These are phyloP conservation scores for Jordanella pulchra DNA, from an alignment of 2,797 vertebrate species.

Conservation along the genomic window DNA sequence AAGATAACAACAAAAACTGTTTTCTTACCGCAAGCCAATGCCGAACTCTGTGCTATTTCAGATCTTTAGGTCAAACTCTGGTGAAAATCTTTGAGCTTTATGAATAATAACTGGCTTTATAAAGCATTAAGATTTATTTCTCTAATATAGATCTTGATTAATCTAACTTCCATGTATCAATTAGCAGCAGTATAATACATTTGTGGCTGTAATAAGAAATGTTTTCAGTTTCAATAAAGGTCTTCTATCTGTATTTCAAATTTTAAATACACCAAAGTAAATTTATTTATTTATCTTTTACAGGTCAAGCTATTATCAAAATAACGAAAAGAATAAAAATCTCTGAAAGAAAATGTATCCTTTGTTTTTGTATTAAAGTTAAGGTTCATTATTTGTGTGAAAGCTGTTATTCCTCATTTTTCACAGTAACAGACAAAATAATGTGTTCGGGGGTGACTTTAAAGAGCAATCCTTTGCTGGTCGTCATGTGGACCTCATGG, in stretches of 20 bases:
- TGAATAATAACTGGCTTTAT: background rate
- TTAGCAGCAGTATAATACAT: too few species aligned
- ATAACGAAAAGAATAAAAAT: background rate
- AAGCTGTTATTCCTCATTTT: background rate
- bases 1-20: background rate
- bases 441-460: background rate
- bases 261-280: too few species aligned
- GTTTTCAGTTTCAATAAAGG: background rate
- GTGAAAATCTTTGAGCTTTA: background rate
- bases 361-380: background rate
- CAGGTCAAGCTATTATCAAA: background rate
- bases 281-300: background rate
- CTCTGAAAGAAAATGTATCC: background rate
- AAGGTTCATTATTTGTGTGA: background rate
- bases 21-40: background rate
- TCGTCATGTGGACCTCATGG: background rate
- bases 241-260: too few species aligned
- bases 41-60: background rate
- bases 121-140: background rate
- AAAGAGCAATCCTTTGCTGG: background rate
- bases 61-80: background rate
- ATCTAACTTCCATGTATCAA: background rate
- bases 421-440: background rate
- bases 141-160: background rate
- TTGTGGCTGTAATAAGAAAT: too few species aligned